Evolutionary conservation across 2,888 invertebrate species (phyloP), one percentile per base, ranked within the genome.

Genomic region (Cephalotes varians): DNA sequence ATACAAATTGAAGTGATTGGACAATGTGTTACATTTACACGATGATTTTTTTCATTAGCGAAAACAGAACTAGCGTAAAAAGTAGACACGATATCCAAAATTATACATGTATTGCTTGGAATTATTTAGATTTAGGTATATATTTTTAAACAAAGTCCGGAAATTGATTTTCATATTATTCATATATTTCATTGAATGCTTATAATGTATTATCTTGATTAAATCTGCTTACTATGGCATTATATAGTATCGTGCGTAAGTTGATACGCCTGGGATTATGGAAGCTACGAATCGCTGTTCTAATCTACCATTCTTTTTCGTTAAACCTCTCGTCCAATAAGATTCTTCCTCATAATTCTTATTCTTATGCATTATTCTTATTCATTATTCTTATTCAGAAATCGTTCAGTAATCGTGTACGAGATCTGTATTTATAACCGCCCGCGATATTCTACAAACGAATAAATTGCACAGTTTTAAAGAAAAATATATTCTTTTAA

Each of bases 181-280:
- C n/a, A n/a, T n/a, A n/a, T n/a, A n/a, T n/a, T n/a, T n/a, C n/a
- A n/a, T n/a, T 25, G 10, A 34, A 71, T 25, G 4, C n/a, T 72
- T 44, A n/a, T n/a, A 44, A 31, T 76, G 82, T 73, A 87, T 89
- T 90, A 91, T 90, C 91, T 89, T 76, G 73, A 65, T 86, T 73
- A 88, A 92, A 92, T 92, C 91, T 92, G 90, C 86, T 88, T 82
- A 83, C 87, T 76, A 85, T 65, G 79, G 85, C 83, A 83, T 83
- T 79, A 82, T 91, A 92, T 92, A 91, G 91, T 92, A 93, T 92
- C 92, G 91, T 91, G 81, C 93, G 94, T 93, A 94, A 94, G 91
- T 91, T 93, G 94, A 94, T 94, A 94, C 92, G 93, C 94, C 94
- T 94, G 94, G 93, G 94, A 94, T 89, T 90, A 91, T 89, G 83